Evolutionary conservation across 2,113 vertebrate species (phyloP), one percentile per base, ranked within the genome.

Genomic region (Rhea americana): DNA sequence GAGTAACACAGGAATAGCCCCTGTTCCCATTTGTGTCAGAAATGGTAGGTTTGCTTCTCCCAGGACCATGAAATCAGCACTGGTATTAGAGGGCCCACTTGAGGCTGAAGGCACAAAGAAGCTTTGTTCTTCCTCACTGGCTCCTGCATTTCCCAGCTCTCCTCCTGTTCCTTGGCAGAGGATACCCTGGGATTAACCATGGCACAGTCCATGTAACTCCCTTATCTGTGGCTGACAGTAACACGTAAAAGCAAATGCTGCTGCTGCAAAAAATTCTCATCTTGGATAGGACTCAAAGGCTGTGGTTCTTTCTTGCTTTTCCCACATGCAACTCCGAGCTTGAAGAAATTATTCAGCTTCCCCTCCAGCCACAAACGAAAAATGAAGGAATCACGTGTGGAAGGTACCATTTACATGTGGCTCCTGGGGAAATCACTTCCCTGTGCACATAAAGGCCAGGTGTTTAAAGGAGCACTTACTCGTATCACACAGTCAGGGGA

Each of bases 211-310:
- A 71, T 47, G n/a, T 14, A 87, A 41, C 48, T 76, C 6, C 39
- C 0, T 0, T 63, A 50, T 53, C 48, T 68, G 7, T 2, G 17
- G 67, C 83, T 75, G 74, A 58, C 39, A 84, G 55, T 35, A 65
- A 75, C 0, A 6, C 5, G 30, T 13, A 53, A 87, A 89, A 85
- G 20, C 8, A 84, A 72, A 75, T 41, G 35, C 8, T 30, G 28
- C 88, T 88, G 72, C 48, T 82, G 77, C 35, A 83, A 77, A 51
- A 74, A 88, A 59, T 71, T 19, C 24, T 91, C 72, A 51, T 55
- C 51, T 86, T 80, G 56, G 43, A 72, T 19, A 56, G 8, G 11
- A 6, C 51, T 81, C 26, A 86, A 78, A 86, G n/a, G 12, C 20
- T 41, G 14, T 9, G 7, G 1, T 1, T 77, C 0, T 0, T 26